Percentiles rank a stretch among this genome's conserved stretches.
Evolutionary conservation across 2,797 vertebrate species (phyloP).

Genomic region (Muraenolepis orangiensis): DNA sequence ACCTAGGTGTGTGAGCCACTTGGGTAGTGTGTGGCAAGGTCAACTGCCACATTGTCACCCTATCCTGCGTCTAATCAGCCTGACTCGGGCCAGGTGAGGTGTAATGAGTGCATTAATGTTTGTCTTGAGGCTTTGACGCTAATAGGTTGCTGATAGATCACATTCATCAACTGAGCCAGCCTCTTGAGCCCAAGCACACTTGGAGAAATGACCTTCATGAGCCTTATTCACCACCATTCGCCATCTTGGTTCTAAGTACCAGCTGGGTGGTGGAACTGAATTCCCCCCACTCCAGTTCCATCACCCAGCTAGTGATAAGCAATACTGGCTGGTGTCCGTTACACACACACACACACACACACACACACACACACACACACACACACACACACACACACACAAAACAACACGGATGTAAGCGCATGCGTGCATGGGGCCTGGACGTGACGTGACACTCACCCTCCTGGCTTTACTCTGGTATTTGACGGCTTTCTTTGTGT

Average conservation of each 20-base stretch:
- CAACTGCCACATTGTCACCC: no score
- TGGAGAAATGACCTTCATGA: not conserved
- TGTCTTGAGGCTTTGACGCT: not conserved
- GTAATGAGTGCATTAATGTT: not conserved
- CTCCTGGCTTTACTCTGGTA: conserved; percentile 95
- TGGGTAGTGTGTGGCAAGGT: no score
- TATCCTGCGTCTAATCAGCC: no score
- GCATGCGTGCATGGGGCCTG: not conserved
- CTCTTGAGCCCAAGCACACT: not conserved
- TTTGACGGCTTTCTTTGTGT: conserved; percentile 96
- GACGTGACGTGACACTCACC: conserved; percentile 77
- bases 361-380: no score
- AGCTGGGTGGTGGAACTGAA: no score
- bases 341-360: no score
- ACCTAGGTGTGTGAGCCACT: no score
- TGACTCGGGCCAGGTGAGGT: no score
- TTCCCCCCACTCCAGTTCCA: no score
- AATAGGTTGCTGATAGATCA: not conserved
- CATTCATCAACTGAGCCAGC: not conserved
- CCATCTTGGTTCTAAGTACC: no score
- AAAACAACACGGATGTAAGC: not conserved
- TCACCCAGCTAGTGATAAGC: not conserved
- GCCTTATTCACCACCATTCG: not conserved
- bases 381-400: no score
- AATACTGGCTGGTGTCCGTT: not conserved